Conservation (phyloP, 2,888 invertebrate species). For the Drosophila gaucha region DNA sequence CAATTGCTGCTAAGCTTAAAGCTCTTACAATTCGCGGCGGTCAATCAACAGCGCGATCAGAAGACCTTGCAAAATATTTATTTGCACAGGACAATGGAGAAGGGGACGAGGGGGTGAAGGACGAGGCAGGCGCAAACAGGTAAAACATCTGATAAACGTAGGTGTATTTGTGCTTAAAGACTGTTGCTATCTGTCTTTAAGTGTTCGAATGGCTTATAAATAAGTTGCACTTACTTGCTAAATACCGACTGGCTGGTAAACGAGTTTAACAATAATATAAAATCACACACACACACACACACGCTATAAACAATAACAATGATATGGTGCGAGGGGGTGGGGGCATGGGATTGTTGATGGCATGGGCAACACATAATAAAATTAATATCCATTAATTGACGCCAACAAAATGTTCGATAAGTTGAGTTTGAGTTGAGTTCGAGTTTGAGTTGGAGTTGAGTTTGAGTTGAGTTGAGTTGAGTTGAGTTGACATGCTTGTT, state of each 20-base stretch:
- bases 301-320: slow-evolving; percentile 8
- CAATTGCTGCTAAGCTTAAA: slow-evolving; percentile 21
- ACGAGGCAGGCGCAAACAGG: slow-evolving; percentile 8
- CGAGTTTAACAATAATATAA: slow-evolving; percentile 61
- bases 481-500: slow-evolving; percentile 8
- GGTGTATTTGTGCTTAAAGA: neutral
- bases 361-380: slow-evolving; percentile 56
- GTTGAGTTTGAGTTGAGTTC: neutral
- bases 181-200: slow-evolving; percentile 29
- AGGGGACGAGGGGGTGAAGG: neutral
- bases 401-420: slow-evolving; percentile 18
- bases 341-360: slow-evolving; percentile 14
- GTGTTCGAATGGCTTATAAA: slow-evolving; percentile 33
- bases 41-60: slow-evolving; percentile 14
- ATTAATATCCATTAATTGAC: slow-evolving; percentile 58
- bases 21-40: slow-evolving; percentile 22
- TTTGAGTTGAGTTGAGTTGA: neutral
- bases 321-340: slow-evolving; percentile 19
- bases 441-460: slow-evolving; percentile 1
- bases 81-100: slow-evolving; percentile 13
- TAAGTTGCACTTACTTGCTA: slow-evolving; percentile 75
- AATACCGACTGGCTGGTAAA: slow-evolving; percentile 52
- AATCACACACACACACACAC: slow-evolving; percentile 26
- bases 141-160: neutral
- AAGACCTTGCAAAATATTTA: slow-evolving; percentile 52